Evolutionary conservation across 2,113 vertebrate genomes (phyloP).

Genomic region (Gallinago undulata): DNA sequence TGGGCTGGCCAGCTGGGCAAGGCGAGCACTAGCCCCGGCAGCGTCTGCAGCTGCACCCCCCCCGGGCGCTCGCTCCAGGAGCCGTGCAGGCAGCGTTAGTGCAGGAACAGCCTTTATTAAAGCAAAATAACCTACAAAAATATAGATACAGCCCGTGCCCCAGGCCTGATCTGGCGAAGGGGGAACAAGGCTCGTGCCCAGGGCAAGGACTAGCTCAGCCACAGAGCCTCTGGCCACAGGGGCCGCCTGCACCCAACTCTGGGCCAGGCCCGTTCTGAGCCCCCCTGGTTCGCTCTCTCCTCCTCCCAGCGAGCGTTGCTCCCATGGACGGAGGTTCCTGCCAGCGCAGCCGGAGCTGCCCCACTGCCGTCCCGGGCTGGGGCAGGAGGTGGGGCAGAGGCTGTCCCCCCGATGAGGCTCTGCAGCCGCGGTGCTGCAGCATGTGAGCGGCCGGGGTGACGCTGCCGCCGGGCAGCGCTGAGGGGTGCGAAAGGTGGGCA

Average conservation of each 20-base stretch:
- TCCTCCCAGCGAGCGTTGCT: neutral
- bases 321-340: neutral
- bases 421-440: neutral
- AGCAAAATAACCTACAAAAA: conserved; percentile 71
- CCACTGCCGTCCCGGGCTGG: conserved; percentile 28
- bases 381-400: neutral
- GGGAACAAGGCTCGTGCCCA: conserved; percentile 20
- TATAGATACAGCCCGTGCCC: conserved; percentile 56
- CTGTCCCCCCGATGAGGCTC: neutral
- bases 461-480: neutral
- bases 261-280: neutral
- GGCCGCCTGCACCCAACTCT: neutral
- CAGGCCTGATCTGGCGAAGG: neutral
- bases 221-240: neutral
- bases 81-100: neutral
- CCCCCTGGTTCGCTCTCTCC: neutral
- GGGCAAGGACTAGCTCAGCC: conserved; percentile 52
- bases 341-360: conserved; percentile 2
- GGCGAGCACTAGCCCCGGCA: neutral
- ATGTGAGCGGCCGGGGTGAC: neutral
- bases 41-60: neutral
- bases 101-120: conserved; percentile 70
- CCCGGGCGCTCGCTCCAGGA: neutral
- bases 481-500: conserved; percentile 5
- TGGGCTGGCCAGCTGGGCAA: neutral